A percentile compares a stretch with the other conserved stretches of the same genome.
phyloP scores from a whole-genome alignment of 1,140 invertebrate genomes.

The Epicauta chinensis region DNA sequence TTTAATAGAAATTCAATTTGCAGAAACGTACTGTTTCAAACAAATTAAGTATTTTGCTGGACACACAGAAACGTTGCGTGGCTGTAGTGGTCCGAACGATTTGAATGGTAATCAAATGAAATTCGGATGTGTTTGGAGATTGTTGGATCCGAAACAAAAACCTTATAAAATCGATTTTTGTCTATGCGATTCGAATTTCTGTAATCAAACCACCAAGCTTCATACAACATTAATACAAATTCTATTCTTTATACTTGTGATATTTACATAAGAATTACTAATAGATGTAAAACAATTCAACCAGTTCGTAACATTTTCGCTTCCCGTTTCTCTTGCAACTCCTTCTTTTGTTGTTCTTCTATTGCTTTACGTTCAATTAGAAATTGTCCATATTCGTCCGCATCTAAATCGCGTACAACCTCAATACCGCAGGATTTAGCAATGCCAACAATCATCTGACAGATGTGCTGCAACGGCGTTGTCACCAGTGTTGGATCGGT shows the following conservation, averaged over 20 bases:
- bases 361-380: conserved; percentile 68
- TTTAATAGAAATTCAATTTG: background rate
- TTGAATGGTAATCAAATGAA: conserved; percentile 5
- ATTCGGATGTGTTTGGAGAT: conserved; percentile 3
- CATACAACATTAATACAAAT: no score
- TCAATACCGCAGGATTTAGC: conserved; percentile 79
- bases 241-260: no score
- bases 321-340: conserved; percentile 80
- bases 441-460: conserved; percentile 67
- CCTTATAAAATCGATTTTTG: background rate
- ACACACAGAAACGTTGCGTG: conserved; percentile 7
- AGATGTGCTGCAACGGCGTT: conserved; percentile 59
- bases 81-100: conserved; percentile 15
- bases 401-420: conserved; percentile 75
- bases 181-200: conserved; percentile 7
- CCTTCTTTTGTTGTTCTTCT: conserved; percentile 67
- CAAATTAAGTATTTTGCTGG: background rate
- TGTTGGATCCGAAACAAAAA: no score
- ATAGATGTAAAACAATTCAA: conserved; percentile 31
- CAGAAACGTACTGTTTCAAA: conserved; percentile 13
- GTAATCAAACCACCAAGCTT: background rate
- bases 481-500: conserved; percentile 72
- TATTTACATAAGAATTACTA: conserved; percentile 2
- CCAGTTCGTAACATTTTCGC: conserved; percentile 85
- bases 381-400: conserved; percentile 79